Base-by-base conservation (phyloP, 2,888 invertebrate genomes). In the Empis stercorea region DNA sequence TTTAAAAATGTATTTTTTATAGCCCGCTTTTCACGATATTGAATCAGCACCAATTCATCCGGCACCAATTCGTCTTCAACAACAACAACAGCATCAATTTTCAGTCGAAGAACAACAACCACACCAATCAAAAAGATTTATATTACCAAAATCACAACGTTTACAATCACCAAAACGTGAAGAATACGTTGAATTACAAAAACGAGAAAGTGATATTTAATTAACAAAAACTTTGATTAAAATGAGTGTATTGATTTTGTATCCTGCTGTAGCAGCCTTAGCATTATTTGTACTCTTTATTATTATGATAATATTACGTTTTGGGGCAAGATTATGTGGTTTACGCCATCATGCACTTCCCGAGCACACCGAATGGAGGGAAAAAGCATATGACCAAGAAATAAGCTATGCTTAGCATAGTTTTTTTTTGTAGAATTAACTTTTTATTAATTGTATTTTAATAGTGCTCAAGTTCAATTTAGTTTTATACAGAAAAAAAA, bases 151-250 rank as follows among this genome's bases (percentile, higher is more conserved):
- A n/a, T n/a, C n/a, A n/a, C 56, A 57, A 36, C 61, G 59, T 40
- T 63, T 60, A 27, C 56, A 57, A n/a, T 61, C 63, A 38, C 65
- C 62, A 40, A 59, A 59, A 43, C 64, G 64, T 36, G 71, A 73
- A 53, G 70, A 70, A 56, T 64, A 65, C 61, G 63, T 81, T 43
- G 84, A 84, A 59, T 62, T 84, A 51, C 81, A 84, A 53, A 85
- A 86, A 64, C 74, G 84, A 45, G 87, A 87, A 64, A 88, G 86
- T 64, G 87, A 87, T 57, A 84, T 87, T 53, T 87, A 77, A 71
- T 34, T n/a, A n/a, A 43, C 36, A n/a, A 30, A 10, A n/a, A n/a
- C n/a, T n/a, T n/a, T n/a, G 48, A 34, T n/a, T 42, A 62, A 57
- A 45, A 84, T 82, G 80, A 75, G 78, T 57, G 76, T 87, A 57